Evolutionary conservation across 2,888 invertebrate species (phyloP), one percentile per base, ranked within the genome.

Genomic region (Muscina levida): DNA sequence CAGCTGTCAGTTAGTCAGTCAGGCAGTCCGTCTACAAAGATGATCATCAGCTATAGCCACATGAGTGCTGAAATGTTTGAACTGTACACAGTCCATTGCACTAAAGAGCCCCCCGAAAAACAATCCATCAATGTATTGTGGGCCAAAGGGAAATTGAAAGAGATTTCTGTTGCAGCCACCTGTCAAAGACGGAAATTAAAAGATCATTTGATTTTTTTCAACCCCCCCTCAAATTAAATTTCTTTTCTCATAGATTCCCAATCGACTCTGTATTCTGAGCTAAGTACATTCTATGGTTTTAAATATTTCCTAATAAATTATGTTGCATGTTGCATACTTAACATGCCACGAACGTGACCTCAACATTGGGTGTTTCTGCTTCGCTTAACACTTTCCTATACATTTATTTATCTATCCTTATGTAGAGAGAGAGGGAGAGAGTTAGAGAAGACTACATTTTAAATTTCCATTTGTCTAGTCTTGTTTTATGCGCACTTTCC

Each of bases 391-490:
- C 2, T 22, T 17, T 53, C 13, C 13, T n/a, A 4, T n/a, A n/a
- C n/a, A n/a, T n/a, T n/a, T n/a, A n/a, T n/a, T n/a, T n/a, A n/a
- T n/a, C n/a, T n/a, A n/a, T n/a, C n/a, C n/a, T n/a, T n/a, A n/a
- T n/a, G n/a, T n/a, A n/a, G n/a, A n/a, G n/a, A n/a, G n/a, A n/a
- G n/a, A 0, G 15, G 71, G 53, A 67, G 73, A 81, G 68, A 81
- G 73, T 81, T 77, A 74, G 74, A 62, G 70, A 57, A 3, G 31
- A 5, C 3, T 77, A 77, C 74, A 81, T 81, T 81, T 81, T 77
- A 81, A 81, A 81, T 77, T 77, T 81, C 81, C 74, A 77, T 81
- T 81, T 81, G 81, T 81, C 81, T 81, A 72, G 77, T 81, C 81
- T 77, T 22, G 53, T 81, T 81, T 77, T 81, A 77, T 77, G 68